Evolutionary conservation across 2,888 invertebrate species (phyloP), one percentile per base, ranked within the genome.

Genomic region (Tenthredo mesomela): DNA sequence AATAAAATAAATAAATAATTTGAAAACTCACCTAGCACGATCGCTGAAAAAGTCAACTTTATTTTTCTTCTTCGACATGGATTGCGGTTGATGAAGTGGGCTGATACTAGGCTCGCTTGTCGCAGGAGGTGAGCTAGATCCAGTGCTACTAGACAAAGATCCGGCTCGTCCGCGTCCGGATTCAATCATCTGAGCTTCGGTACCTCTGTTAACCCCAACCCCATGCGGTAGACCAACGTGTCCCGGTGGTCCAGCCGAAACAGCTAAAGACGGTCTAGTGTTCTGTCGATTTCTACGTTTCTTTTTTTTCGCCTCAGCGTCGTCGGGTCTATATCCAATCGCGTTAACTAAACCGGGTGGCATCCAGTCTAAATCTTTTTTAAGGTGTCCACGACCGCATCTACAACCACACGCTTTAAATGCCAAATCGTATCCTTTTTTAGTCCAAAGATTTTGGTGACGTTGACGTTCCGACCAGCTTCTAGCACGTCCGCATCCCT

Each of bases 391-490:
- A 47, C 98, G 95, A 3, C 97, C 97, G 94, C 99, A 99, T 87
- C 97, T 97, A 94, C 99, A 99, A 65, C 97, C 97, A 94, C 99
- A 99, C 9, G 98, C 98, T 91, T 98, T 98, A 94, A 97, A 98
- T 9, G 98, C 98, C 93, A 99, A 94, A 94, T 99, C 99, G 94
- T 99, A 99, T 84, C 99, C 99, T 93, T 98, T 98, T 94, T 99
- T 99, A 85, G 98, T 98, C 99, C 99, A 99, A 85, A 99, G 94
- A 94, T 99, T 99, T 94, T 99, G 98, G 90, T 97, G 96, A 43
- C 98, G 95, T 93, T 99, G 99, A 85, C 98, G 95, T 93, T 99
- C 98, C 58, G 98, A 98, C 99, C 99, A 99, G 88, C 97, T 97
- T 33, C 98, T 95, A 4, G 98, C 98, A 54, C 98, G 94, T 80